phyloP scores from a whole-genome alignment of 2,113 vertebrate species.

The Catharus minimus region DNA sequence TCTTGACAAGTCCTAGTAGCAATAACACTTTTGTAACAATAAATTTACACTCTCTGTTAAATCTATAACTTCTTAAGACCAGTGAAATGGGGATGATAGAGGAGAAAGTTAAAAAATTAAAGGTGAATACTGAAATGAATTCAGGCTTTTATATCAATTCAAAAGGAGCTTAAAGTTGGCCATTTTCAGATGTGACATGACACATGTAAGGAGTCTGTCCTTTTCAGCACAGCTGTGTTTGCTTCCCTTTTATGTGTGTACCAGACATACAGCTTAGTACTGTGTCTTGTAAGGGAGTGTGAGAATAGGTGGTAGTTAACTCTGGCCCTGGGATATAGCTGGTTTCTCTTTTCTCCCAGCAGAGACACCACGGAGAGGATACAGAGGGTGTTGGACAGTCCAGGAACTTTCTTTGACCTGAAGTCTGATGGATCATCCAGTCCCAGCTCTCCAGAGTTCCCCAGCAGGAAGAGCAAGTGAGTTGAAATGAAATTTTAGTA shows the following conservation, averaged over 20 bases:
- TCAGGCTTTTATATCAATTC: not conserved
- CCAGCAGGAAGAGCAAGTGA: constrained; percentile 69
- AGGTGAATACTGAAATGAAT: not conserved
- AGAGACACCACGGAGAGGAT: constrained; percentile 53
- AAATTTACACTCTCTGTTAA: not conserved
- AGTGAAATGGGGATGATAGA: not conserved
- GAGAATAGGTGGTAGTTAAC: not conserved
- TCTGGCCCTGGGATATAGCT: not conserved
- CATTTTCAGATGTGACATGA: not conserved
- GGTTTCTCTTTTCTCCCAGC: not conserved
- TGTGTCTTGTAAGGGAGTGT: not conserved
- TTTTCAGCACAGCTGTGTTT: not conserved
- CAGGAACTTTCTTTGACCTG: constrained; percentile 61
- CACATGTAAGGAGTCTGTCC: not conserved
- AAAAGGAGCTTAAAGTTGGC: not conserved
- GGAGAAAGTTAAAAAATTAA: not conserved
- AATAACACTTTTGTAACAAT: not conserved
- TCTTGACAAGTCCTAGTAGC: not conserved
- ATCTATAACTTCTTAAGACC: not conserved
- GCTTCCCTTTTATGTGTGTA: not conserved
- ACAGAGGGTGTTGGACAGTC: constrained; percentile 61
- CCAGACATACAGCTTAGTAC: not conserved
- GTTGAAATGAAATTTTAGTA: constrained; percentile 8
- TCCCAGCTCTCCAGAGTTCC: constrained; percentile 69
- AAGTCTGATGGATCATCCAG: constrained; percentile 69